Conservation (phyloP, 2,888 invertebrate species). For the Charanyca ferruginea region DNA sequence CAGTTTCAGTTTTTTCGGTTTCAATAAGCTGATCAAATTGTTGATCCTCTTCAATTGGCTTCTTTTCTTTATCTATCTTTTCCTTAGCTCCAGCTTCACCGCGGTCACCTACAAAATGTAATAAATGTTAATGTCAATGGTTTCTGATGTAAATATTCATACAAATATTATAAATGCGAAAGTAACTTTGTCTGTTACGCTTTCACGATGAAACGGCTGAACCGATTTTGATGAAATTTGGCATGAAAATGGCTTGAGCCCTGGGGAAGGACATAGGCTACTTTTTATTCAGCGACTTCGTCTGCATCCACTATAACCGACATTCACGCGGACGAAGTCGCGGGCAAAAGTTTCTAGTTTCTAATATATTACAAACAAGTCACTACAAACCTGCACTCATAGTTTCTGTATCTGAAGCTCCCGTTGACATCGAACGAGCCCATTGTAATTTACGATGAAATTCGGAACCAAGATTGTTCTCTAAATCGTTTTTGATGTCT, state of each 20-base stretch:
- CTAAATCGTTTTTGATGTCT: conserved; percentile 94
- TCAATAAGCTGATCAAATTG: conserved; percentile 94
- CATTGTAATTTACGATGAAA: conserved; percentile 93
- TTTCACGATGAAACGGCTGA: no score
- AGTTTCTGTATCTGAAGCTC: conserved; percentile 92
- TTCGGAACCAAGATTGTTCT: conserved; percentile 92
- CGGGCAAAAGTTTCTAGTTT: no score
- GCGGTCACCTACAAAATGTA: conserved; percentile 75
- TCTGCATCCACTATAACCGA: no score
- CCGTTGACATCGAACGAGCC: conserved; percentile 94
- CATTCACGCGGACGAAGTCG: no score
- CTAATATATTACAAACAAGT: not conserved
- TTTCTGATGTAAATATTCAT: conserved; percentile 1
- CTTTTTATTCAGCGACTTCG: no score
- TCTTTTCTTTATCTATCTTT: conserved; percentile 38
- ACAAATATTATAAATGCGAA: no score
- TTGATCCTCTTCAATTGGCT: conserved; percentile 63
- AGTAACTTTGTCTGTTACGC: no score
- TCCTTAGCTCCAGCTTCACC: conserved; percentile 73
- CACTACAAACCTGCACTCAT: conserved; percentile 71
- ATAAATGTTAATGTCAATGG: not conserved
- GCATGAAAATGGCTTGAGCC: no score
- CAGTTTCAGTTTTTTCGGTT: conserved; percentile 97
- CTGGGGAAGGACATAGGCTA: no score
- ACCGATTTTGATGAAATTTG: no score